Evolutionary conservation across 2,113 vertebrate species (phyloP).

Genomic region (Potamarius usumacintae): DNA sequence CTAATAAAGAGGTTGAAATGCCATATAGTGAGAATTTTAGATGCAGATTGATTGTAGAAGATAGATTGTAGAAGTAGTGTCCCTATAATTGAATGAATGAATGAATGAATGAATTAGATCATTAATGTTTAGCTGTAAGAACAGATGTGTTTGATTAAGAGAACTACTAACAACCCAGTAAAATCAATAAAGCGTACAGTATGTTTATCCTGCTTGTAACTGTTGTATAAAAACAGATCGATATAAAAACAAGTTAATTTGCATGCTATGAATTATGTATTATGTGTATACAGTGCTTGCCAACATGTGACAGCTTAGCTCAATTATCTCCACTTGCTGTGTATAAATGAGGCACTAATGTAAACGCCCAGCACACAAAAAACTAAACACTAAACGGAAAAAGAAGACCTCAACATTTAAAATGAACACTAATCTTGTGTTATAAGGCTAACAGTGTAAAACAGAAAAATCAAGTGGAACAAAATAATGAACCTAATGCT

Average conservation of each 20-base stretch:
- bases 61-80: not conserved
- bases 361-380: constrained; percentile 31
- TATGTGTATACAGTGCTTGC: not conserved
- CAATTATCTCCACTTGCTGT: constrained; percentile 12
- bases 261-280: not conserved
- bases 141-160: not conserved
- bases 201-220: not conserved
- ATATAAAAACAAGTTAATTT: not conserved
- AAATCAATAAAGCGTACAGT: not conserved
- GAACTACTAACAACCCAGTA: not conserved
- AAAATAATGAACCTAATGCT: not conserved
- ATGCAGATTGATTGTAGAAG: no score
- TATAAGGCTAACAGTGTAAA: not conserved
- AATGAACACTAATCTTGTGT: not conserved
- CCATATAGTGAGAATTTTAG: not conserved
- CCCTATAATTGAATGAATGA: not conserved
- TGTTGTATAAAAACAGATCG: not conserved
- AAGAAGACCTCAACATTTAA: not conserved
- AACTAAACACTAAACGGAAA: constrained; percentile 26
- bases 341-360: constrained; percentile 30
- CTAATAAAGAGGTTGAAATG: not conserved
- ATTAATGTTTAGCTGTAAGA: not conserved
- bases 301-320: not conserved
- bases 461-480: not conserved
- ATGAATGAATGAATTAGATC: not conserved